phyloP scores from a whole-genome alignment of 2,797 vertebrate species.

The Lithobates pipiens region DNA sequence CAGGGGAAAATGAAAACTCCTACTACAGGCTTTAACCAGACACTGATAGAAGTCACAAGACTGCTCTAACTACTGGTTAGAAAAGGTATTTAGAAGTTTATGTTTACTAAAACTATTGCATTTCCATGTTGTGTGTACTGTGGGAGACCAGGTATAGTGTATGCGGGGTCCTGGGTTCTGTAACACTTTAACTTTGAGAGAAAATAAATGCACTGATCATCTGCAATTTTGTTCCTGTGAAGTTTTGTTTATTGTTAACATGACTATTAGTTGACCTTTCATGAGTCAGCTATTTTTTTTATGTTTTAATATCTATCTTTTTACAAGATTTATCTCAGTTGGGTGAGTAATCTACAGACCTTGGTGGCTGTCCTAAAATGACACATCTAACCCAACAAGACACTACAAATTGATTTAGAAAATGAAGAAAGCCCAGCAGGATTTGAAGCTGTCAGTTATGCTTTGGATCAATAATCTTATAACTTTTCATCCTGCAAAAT shows the following conservation, averaged over 20 bases:
- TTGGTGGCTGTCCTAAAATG: neutral
- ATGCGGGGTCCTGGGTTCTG: no score
- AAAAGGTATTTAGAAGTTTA: no score
- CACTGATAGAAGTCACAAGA: no score
- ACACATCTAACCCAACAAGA: conserved; percentile 3
- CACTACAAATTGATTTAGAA: conserved; percentile 8
- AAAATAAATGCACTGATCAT: conserved; percentile 3
- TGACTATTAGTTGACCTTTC: conserved; percentile 5
- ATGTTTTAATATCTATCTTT: neutral
- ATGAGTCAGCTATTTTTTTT: neutral
- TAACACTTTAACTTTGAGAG: no score
- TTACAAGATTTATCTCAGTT: neutral
- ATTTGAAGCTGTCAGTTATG: conserved; percentile 1
- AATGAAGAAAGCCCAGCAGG: neutral
- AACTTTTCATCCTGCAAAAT: neutral
- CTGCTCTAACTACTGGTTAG: no score
- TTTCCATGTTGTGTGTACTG: no score
- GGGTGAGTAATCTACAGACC: neutral
- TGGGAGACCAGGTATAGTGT: no score
- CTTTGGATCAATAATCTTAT: conserved; percentile 12
- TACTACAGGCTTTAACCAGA: no score
- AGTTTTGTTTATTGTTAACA: conserved; percentile 2
- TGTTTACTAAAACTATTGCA: no score
- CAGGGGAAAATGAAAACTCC: no score
- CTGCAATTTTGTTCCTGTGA: conserved; percentile 8